phyloP scores from a whole-genome alignment of 2,888 invertebrate species.

The Chaetogeoica ovagalla region DNA sequence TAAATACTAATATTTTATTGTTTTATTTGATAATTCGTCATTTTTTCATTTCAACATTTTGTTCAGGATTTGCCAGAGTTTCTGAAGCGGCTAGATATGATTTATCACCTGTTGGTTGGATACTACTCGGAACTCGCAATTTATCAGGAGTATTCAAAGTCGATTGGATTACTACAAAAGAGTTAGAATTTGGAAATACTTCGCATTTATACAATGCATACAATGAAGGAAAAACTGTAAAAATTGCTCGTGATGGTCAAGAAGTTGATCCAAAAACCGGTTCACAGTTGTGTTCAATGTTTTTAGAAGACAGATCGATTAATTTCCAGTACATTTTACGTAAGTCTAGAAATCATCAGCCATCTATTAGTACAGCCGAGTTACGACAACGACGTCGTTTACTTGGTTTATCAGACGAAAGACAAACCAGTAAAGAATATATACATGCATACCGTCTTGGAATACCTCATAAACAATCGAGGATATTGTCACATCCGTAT shows the following conservation, averaged over 20 bases:
- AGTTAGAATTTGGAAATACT: conserved; percentile 88
- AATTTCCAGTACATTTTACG: conserved; percentile 86
- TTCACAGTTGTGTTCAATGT: conserved; percentile 89
- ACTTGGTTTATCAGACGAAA: conserved; percentile 46
- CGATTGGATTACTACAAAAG: conserved; percentile 96
- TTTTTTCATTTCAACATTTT: conserved; percentile 11
- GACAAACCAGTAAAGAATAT: conserved; percentile 32
- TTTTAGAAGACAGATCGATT: conserved; percentile 87
- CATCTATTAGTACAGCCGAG: conserved; percentile 47
- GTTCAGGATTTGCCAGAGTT: conserved; percentile 83
- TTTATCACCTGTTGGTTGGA: conserved; percentile 89
- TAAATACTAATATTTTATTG: neutral
- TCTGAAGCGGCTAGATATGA: conserved; percentile 86
- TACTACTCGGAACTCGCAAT: conserved; percentile 68
- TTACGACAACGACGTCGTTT: conserved; percentile 46
- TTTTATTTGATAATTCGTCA: conserved; percentile 7
- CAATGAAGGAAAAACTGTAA: conserved; percentile 98
- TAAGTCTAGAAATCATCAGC: conserved; percentile 72
- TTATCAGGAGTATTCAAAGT: conserved; percentile 90
- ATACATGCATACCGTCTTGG: conserved; percentile 24
- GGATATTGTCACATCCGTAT: conserved; percentile 50
- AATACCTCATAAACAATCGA: conserved; percentile 36
- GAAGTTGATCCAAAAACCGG: conserved; percentile 96
- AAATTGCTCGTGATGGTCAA: conserved; percentile 98
- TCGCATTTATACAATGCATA: conserved; percentile 93